Conservation (phyloP, 2,797 vertebrate species). For the Phrynocephalus vlangalii region DNA sequence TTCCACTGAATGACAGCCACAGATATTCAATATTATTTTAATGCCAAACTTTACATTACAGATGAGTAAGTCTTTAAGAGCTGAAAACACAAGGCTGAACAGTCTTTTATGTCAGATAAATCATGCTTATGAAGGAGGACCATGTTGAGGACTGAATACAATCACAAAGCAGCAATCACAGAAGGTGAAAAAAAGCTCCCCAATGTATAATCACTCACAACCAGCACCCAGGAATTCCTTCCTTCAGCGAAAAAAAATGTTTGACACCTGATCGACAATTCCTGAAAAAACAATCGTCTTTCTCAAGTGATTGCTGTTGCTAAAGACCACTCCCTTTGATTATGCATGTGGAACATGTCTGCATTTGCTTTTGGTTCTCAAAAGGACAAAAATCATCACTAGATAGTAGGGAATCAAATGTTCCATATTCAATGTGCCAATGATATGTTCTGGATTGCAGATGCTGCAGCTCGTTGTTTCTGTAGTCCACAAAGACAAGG, state of each 20-base stretch:
- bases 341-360: conserved; percentile 52
- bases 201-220: too few species aligned
- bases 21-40: background rate
- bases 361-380: conserved; percentile 71
- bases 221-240: too few species aligned
- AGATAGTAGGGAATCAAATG: conserved; percentile 38
- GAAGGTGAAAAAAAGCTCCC: too few species aligned
- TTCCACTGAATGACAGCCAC: background rate
- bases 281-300: conserved; percentile 53
- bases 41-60: too few species aligned
- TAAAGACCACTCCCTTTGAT: conserved; percentile 70
- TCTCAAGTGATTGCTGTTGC: conserved; percentile 62
- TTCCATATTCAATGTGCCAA: conserved; percentile 64
- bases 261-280: too few species aligned
- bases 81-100: too few species aligned
- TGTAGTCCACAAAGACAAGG: conserved; percentile 45
- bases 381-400: conserved; percentile 69
- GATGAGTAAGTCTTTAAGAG: too few species aligned
- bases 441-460: conserved; percentile 59
- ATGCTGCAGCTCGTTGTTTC: conserved; percentile 41
- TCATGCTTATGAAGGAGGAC: too few species aligned
- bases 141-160: too few species aligned
- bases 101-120: too few species aligned
- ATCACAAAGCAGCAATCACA: background rate
- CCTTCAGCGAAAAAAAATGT: too few species aligned